Evolutionary conservation across 2,888 invertebrate species (phyloP).

Genomic region (Diadegma fenestrale): DNA sequence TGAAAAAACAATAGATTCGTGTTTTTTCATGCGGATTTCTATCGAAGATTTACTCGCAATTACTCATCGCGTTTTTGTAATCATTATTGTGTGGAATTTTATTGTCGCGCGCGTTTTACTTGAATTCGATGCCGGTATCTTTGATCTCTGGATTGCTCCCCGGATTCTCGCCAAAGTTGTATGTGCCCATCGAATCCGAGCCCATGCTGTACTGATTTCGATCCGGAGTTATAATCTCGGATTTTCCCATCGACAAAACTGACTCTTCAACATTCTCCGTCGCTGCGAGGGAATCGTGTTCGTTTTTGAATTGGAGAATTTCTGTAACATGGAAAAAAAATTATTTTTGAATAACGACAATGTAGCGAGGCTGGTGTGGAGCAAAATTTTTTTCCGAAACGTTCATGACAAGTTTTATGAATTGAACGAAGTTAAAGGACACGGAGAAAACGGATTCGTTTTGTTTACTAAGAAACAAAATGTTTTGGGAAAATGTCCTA

Average conservation of each 20-base stretch:
- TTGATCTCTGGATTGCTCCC: slow-evolving; percentile 75
- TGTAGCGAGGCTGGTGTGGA: background rate
- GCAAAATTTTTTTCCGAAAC: background rate
- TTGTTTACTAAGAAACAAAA: too few relatives aligned
- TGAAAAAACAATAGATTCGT: too few relatives aligned
- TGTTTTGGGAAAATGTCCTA: too few relatives aligned
- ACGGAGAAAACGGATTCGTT: too few relatives aligned
- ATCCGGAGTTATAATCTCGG: slow-evolving; percentile 75
- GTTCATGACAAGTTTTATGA: too few relatives aligned
- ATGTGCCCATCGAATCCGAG: slow-evolving; percentile 71
- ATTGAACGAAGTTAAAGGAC: background rate
- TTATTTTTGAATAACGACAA: slow-evolving; percentile 10
- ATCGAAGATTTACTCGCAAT: background rate
- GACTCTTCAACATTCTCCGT: slow-evolving; percentile 71
- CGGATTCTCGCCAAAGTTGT: slow-evolving; percentile 70
- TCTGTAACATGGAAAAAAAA: slow-evolving; percentile 74
- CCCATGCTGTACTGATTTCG: slow-evolving; percentile 79
- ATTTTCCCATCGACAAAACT: slow-evolving; percentile 72
- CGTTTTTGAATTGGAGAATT: slow-evolving; percentile 80
- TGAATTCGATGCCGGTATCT: slow-evolving; percentile 78
- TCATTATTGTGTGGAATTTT: background rate
- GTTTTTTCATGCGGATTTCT: background rate
- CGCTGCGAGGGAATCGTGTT: slow-evolving; percentile 71
- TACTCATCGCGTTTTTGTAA: background rate
- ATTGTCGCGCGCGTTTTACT: slow-evolving; percentile 70